These are phyloP conservation scores for Rhynchopsitta pachyrhyncha DNA, from an alignment of 2,113 vertebrate genomes.

Conservation along the genomic window DNA sequence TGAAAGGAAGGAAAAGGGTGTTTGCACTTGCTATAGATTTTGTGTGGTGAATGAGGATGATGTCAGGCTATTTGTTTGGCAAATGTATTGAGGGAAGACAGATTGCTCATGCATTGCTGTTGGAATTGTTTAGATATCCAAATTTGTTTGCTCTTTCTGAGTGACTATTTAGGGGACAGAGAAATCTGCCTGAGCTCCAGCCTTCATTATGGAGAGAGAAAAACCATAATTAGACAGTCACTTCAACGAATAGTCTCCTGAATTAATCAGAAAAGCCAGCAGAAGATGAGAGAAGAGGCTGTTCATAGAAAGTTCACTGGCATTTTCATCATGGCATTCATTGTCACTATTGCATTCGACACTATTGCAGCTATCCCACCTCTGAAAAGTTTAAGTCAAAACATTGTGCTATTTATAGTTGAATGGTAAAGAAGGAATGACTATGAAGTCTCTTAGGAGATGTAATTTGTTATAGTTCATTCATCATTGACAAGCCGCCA, in stretches of 20 bases:
- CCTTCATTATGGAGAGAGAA: neutral
- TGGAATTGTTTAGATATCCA: neutral
- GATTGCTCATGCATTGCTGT: neutral
- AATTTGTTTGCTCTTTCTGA: neutral
- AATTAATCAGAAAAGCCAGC: neutral
- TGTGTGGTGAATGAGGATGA: neutral
- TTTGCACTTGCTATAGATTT: neutral
- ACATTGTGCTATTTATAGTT: neutral
- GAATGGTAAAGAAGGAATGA: neutral
- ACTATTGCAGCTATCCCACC: neutral
- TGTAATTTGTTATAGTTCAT: neutral
- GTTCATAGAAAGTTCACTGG: neutral
- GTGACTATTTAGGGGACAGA: neutral
- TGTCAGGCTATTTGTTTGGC: neutral
- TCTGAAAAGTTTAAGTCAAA: neutral
- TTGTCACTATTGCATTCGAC: neutral
- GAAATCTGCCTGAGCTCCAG: neutral
- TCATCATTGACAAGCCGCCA: neutral
- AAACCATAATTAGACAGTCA: neutral
- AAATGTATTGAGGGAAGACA: neutral
- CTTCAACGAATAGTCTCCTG: neutral
- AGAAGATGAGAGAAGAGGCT: neutral
- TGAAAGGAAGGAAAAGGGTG: constrained; percentile 36
- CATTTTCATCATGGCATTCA: neutral
- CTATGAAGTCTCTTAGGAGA: neutral